These are phyloP conservation scores for Tamias sibiricus DNA, from an alignment of 2,113 vertebrate species.

Conservation along the genomic window DNA sequence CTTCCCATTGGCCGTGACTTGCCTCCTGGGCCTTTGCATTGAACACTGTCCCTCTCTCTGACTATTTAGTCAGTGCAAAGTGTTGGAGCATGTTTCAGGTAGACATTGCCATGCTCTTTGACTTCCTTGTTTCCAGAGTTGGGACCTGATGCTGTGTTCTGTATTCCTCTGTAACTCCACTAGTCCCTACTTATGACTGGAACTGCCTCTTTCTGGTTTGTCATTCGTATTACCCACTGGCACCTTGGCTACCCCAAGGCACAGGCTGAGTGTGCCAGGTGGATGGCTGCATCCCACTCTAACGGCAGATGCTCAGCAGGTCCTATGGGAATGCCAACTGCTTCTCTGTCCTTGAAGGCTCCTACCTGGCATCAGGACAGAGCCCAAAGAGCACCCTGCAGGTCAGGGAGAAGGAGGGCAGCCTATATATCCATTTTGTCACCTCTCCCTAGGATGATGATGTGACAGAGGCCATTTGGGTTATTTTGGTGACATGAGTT, in stretches of 20 bases:
- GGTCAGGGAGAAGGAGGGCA: background rate
- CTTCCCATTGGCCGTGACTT: no score
- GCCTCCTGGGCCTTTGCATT: background rate
- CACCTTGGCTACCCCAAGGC: background rate
- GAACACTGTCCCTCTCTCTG: background rate
- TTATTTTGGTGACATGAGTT: no score
- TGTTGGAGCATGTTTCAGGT: no score
- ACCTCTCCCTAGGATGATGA: background rate
- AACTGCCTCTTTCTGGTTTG: background rate
- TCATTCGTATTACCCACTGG: accelerated
- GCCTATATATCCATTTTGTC: background rate
- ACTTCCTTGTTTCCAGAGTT: background rate
- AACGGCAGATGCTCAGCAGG: background rate
- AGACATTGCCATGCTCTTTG: accelerated
- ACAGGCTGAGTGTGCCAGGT: background rate
- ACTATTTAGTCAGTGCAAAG: background rate
- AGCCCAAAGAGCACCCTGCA: background rate
- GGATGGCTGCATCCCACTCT: background rate
- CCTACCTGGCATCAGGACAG: background rate
- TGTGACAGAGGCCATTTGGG: background rate
- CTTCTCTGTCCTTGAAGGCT: background rate
- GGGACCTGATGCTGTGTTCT: background rate
- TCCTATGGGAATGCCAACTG: background rate
- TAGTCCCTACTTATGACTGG: background rate
- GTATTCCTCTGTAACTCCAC: no score